A percentile compares a stretch with the other conserved stretches of the same genome.
Evolutionary conservation across 2,797 vertebrate species (phyloP).

Genomic region (Microtus obscurus): DNA sequence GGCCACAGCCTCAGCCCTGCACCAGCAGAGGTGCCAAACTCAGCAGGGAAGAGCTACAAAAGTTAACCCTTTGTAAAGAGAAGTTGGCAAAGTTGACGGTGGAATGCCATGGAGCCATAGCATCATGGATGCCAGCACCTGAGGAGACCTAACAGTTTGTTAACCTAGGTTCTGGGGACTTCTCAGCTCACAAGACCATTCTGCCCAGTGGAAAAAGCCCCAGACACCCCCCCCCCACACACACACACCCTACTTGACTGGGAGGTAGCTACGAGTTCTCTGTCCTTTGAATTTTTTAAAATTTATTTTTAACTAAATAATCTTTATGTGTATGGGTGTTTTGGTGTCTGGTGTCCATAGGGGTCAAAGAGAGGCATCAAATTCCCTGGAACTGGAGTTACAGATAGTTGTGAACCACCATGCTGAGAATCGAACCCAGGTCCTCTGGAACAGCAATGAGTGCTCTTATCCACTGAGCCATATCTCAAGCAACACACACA

Average conservation of each 20-base stretch:
- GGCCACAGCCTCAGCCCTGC: not conserved
- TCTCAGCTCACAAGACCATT: not conserved
- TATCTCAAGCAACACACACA: not conserved
- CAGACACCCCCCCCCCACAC: fast-evolving
- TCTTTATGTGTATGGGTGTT: not conserved
- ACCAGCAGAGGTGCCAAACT: not conserved
- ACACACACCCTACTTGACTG: fast-evolving
- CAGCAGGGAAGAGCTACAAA: not conserved
- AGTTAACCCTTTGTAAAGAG: not conserved
- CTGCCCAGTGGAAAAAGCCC: not conserved
- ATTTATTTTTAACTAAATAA: not conserved
- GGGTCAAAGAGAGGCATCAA: not conserved
- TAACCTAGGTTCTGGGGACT: not conserved
- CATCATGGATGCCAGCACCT: not conserved
- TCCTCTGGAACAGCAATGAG: not conserved
- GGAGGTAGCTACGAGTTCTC: not conserved
- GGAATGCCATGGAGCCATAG: not conserved
- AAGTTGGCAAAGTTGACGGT: not conserved
- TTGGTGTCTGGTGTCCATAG: not conserved
- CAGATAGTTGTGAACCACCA: not conserved
- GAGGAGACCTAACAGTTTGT: not conserved
- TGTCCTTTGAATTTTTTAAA: not conserved
- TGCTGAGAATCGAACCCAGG: not conserved
- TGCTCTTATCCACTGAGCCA: not conserved
- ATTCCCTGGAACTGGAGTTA: not conserved